These are phyloP conservation scores for Trisateles emortualis DNA, from an alignment of 2,888 invertebrate species.

Conservation along the genomic window DNA sequence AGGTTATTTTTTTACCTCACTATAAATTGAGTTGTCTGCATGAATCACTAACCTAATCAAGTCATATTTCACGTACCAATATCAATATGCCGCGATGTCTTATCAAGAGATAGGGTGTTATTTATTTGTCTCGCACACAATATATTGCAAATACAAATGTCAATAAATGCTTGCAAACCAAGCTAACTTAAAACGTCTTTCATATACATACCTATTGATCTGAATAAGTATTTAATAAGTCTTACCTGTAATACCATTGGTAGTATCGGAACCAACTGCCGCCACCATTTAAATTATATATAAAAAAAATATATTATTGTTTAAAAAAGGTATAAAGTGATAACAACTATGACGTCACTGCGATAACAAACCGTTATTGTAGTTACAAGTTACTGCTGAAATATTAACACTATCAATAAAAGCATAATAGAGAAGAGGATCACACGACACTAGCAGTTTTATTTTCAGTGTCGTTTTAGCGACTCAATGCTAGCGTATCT, in stretches of 20 bases:
- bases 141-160: conserved; percentile 21
- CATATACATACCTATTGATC: neutral
- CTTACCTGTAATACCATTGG: conserved; percentile 15
- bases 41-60: neutral
- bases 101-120: conserved; percentile 9
- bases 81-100: conserved; percentile 2
- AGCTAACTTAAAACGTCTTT: neutral
- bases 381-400: too few species aligned
- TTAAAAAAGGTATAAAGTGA: too few species aligned
- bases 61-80: neutral
- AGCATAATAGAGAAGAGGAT: too few species aligned
- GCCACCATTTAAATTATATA: conserved; percentile 12
- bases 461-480: too few species aligned
- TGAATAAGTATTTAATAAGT: neutral
- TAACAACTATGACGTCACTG: too few species aligned
- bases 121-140: conserved; percentile 6
- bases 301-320: too few species aligned
- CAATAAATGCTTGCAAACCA: conserved; percentile 15
- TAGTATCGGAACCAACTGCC: conserved; percentile 2
- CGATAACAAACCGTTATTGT: too few species aligned
- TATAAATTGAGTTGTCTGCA: neutral
- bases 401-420: too few species aligned
- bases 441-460: too few species aligned
- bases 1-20: neutral
- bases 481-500: too few species aligned